Evolutionary conservation across 2,888 invertebrate genomes (phyloP).

Genomic region (Tethea ocularis): DNA sequence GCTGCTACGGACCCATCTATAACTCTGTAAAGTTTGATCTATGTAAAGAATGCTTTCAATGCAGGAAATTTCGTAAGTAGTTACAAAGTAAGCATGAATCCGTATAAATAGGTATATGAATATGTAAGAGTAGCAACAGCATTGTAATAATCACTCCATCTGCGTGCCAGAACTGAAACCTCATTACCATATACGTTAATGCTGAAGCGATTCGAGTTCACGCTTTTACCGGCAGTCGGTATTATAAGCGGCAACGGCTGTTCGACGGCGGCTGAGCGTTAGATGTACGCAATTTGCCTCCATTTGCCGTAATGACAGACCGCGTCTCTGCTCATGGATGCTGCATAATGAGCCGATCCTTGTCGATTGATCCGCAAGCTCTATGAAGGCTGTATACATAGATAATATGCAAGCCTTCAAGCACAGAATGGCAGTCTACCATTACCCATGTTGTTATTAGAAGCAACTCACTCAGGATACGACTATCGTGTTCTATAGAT

Average conservation of each 20-base stretch:
- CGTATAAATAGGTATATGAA: neutral
- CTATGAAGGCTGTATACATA: slow-evolving; percentile 16
- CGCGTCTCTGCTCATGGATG: slow-evolving; percentile 62
- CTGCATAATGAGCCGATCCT: slow-evolving; percentile 80
- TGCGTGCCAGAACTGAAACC: slow-evolving; percentile 18
- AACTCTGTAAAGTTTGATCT: neutral
- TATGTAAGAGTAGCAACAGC: neutral
- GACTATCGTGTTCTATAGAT: slow-evolving; percentile 12
- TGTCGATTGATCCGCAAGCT: slow-evolving; percentile 64
- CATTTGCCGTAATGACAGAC: slow-evolving; percentile 81
- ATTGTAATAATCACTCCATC: neutral
- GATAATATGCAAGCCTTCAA: slow-evolving; percentile 11
- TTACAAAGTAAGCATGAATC: neutral
- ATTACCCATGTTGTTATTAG: slow-evolving; percentile 35
- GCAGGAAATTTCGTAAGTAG: neutral
- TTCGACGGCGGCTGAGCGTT: slow-evolving; percentile 66
- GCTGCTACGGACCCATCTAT: neutral
- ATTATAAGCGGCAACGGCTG: slow-evolving; percentile 45
- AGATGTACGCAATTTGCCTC: slow-evolving; percentile 81
- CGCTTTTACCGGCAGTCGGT: slow-evolving; percentile 67
- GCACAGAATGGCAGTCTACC: slow-evolving; percentile 16
- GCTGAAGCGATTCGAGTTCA: slow-evolving; percentile 59
- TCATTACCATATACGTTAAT: slow-evolving; percentile 65
- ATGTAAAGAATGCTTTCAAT: neutral
- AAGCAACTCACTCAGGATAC: slow-evolving; percentile 35